These are phyloP conservation scores for Lordiphosa andalusiaca DNA, from an alignment of 2,888 invertebrate genomes.

Conservation along the genomic window DNA sequence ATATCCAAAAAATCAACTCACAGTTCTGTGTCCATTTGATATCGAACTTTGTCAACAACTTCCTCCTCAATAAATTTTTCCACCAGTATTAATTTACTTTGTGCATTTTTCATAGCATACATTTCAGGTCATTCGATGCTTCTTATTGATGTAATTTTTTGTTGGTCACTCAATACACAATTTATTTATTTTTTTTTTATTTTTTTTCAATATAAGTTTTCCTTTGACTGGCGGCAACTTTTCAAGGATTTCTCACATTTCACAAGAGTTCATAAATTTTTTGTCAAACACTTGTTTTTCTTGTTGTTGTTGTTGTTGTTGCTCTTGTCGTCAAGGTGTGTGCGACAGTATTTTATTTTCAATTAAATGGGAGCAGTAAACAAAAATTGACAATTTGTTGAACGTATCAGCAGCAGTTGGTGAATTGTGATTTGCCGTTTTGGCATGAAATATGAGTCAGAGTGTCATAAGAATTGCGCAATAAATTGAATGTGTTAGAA, in stretches of 20 bases:
- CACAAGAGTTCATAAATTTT: conserved; percentile 16
- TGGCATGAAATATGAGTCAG: background rate
- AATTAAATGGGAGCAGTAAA: conserved; percentile 1
- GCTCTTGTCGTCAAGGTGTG: background rate
- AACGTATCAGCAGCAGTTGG: background rate
- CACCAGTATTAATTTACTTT: too few species aligned
- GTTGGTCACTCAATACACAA: conserved; percentile 12
- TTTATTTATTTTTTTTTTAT: conserved; percentile 6
- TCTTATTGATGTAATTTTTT: conserved; percentile 1
- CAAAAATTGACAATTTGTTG: conserved; percentile 22
- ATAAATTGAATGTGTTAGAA: conserved; percentile 12
- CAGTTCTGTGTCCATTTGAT: too few species aligned
- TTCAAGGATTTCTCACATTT: conserved; percentile 4
- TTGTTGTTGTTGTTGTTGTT: too few species aligned
- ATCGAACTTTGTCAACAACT: too few species aligned
- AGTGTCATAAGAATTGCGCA: conserved; percentile 4
- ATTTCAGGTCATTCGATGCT: conserved; percentile 1
- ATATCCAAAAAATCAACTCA: too few species aligned
- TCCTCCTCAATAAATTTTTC: too few species aligned
- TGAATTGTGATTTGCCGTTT: background rate
- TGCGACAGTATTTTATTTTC: conserved; percentile 1
- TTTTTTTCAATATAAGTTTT: conserved; percentile 5
- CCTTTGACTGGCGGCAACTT: background rate
- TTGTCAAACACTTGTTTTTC: too few species aligned
- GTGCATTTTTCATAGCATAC: conserved; percentile 6